Evolutionary conservation across 2,113 vertebrate genomes (phyloP).

Genomic region (Coregonus clupeaformis): DNA sequence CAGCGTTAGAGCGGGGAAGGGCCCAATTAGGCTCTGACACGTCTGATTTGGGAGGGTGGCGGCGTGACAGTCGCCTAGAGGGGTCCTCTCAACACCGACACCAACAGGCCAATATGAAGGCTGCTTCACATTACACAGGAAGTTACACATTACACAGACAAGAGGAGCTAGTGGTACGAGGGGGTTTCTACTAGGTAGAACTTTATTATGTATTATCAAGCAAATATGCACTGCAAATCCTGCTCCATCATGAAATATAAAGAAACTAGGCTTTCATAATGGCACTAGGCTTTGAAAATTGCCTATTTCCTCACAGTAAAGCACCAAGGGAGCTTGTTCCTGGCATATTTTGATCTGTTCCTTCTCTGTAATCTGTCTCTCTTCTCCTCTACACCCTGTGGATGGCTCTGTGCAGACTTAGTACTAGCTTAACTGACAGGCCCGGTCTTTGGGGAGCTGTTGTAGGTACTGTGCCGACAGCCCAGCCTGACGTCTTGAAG

Average conservation of each 20-base stretch:
- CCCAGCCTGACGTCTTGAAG: conserved; percentile 2
- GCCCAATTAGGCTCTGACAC: conserved; percentile 36
- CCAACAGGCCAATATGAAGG: background rate
- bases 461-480: conserved; percentile 26
- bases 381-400: background rate
- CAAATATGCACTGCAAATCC: background rate
- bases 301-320: background rate
- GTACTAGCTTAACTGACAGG: conserved; percentile 37
- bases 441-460: conserved; percentile 36
- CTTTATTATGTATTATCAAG: background rate
- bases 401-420: conserved; percentile 24
- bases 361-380: conserved; percentile 29
- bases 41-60: conserved; percentile 33
- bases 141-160: background rate
- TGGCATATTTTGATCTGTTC: conserved; percentile 5
- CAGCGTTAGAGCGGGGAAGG: conserved; percentile 1
- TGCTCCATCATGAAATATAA: background rate
- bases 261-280: background rate
- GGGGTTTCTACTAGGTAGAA: background rate
- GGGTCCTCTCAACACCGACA: conserved; percentile 2
- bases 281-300: background rate
- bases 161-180: too few relatives aligned
- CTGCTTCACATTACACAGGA: conserved; percentile 6
- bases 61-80: conserved; percentile 16
- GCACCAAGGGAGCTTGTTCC: background rate